phyloP scores from a whole-genome alignment of 2,888 invertebrate genomes.

The Neelides folsomi region DNA sequence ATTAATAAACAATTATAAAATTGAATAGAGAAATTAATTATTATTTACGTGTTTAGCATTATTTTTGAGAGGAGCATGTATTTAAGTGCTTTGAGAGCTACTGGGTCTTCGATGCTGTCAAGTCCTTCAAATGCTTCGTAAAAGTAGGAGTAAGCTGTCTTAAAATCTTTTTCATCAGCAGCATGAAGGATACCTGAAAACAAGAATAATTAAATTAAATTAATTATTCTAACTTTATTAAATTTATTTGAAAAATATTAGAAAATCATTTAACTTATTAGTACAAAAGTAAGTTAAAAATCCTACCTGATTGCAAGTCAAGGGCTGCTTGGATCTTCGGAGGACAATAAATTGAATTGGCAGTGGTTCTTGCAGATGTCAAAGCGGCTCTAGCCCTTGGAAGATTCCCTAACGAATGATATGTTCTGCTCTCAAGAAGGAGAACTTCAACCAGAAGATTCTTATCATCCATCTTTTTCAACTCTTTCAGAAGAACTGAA shows the following conservation, averaged over 20 bases:
- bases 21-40: not conserved
- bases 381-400: slow-evolving; percentile 92
- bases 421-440: slow-evolving; percentile 94
- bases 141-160: slow-evolving; percentile 98
- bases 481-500: slow-evolving; percentile 75
- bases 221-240: not conserved
- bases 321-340: slow-evolving; percentile 96
- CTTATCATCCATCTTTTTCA: slow-evolving; percentile 98
- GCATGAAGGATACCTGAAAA: slow-evolving; percentile 72
- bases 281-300: no score
- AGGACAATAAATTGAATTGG: slow-evolving; percentile 98
- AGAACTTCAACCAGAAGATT: slow-evolving; percentile 96
- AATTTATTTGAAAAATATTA: not conserved
- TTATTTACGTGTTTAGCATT: slow-evolving; percentile 57
- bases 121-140: slow-evolving; percentile 99
- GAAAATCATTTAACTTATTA: no score
- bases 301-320: slow-evolving; percentile 79
- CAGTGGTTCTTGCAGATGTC: slow-evolving; percentile 97
- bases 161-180: slow-evolving; percentile 98
- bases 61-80: slow-evolving; percentile 99
- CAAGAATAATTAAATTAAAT: not conserved
- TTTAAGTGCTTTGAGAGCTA: slow-evolving; percentile 86
- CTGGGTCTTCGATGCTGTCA: slow-evolving; percentile 76
- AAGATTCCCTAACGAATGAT: slow-evolving; percentile 90
- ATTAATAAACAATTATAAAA: no score